phyloP scores from a whole-genome alignment of 2,888 invertebrate species.

The Cataglyphis altisquamis region DNA sequence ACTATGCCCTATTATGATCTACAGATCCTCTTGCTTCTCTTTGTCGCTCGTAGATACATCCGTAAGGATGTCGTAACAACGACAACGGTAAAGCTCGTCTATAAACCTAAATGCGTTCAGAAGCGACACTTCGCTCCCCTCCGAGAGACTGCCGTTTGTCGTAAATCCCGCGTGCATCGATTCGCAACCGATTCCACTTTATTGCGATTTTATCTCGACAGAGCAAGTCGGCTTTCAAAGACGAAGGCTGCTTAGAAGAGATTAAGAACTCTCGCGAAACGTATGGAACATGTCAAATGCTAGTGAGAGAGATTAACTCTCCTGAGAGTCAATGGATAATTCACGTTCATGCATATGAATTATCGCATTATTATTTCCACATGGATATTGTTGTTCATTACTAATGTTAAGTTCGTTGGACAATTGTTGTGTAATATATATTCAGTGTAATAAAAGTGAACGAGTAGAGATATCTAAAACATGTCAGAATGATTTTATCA shows the following conservation, averaged over 20 bases:
- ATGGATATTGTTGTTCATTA: neutral
- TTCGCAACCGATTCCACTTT: constrained; percentile 46
- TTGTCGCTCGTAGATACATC: neutral
- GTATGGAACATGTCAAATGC: constrained; percentile 5
- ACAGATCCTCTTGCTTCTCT: neutral
- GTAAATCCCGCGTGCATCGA: constrained; percentile 41
- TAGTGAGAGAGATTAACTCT: constrained; percentile 29
- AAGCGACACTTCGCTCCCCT: constrained; percentile 33
- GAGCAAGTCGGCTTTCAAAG: constrained; percentile 35
- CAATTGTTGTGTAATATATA: neutral
- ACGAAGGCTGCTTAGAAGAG: constrained; percentile 38
- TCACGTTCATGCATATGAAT: constrained; percentile 26
- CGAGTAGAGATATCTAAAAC: neutral
- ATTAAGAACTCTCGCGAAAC: constrained; percentile 37
- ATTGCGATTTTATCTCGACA: constrained; percentile 35
- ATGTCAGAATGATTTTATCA: neutral
- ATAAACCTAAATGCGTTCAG: constrained; percentile 31
- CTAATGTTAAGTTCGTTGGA: neutral
- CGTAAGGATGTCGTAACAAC: constrained; percentile 62
- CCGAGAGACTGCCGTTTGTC: constrained; percentile 25
- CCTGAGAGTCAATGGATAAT: constrained; percentile 32
- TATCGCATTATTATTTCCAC: constrained; percentile 37
- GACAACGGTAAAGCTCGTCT: constrained; percentile 21
- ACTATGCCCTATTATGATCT: neutral
- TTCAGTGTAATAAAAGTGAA: neutral